Conservation (phyloP, 1,140 invertebrate species). For the Druon quercuslanigerum region DNA sequence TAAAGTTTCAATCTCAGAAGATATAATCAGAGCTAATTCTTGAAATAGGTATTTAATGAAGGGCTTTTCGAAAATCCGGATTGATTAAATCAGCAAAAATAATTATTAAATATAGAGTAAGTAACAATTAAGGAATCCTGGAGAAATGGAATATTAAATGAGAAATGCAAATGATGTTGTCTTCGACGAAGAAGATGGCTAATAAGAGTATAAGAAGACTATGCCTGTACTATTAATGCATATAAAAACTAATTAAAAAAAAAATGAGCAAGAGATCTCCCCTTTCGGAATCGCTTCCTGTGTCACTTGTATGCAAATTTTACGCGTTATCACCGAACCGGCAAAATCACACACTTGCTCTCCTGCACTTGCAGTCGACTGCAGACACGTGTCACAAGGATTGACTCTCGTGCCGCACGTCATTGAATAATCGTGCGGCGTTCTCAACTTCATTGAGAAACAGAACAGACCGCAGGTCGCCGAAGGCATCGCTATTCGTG, state of each 20-base stretch:
- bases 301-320: slow-evolving; percentile 23
- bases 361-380: slow-evolving; percentile 15
- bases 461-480: slow-evolving; percentile 15
- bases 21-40: too few species aligned
- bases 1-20: too few species aligned
- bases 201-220: neutral
- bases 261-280: neutral
- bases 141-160: slow-evolving; percentile 29
- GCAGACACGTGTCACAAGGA: slow-evolving; percentile 18
- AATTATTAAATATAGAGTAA: slow-evolving; percentile 10
- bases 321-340: neutral
- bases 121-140: slow-evolving; percentile 11
- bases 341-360: slow-evolving; percentile 27
- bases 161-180: slow-evolving; percentile 26
- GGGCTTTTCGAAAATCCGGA: neutral
- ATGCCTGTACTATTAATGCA: slow-evolving; percentile 1
- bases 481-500: slow-evolving; percentile 12
- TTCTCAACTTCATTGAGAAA: slow-evolving; percentile 30
- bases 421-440: slow-evolving; percentile 29
- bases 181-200: neutral
- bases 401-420: slow-evolving; percentile 28
- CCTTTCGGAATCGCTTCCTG: slow-evolving; percentile 14
- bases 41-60: too few species aligned
- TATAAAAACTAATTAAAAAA: neutral
- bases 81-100: slow-evolving; percentile 27